Conservation (phyloP, 2,888 invertebrate species). For the Dysmachus trigonus region DNA sequence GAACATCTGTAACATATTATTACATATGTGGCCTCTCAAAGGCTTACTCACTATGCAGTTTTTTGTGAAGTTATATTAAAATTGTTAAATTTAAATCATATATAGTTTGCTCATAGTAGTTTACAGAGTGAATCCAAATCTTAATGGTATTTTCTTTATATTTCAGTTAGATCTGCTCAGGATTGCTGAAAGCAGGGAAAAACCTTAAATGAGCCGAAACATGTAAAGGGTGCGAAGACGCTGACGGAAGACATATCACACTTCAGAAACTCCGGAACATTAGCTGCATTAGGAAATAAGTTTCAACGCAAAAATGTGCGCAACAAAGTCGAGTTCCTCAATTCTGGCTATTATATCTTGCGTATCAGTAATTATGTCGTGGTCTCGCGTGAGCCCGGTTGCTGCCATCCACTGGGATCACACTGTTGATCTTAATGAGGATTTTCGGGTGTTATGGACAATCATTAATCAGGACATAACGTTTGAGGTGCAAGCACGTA, state of each 20-base stretch:
- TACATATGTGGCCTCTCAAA: too few species aligned
- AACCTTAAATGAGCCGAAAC: background rate
- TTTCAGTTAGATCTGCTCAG: background rate
- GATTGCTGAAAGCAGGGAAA: background rate
- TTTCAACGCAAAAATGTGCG: background rate
- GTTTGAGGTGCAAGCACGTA: conserved; percentile 84
- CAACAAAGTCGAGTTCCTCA: background rate
- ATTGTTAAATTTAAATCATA: background rate
- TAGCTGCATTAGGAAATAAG: background rate
- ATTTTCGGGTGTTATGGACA: conserved; percentile 76
- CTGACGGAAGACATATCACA: background rate
- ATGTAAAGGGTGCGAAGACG: background rate
- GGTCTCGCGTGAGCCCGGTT: conserved; percentile 11
- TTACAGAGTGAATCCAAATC: too few species aligned
- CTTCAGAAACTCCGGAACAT: background rate
- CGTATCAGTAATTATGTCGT: conserved; percentile 33
- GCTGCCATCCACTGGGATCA: conserved; percentile 67
- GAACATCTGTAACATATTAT: too few species aligned
- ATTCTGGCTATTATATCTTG: conserved; percentile 26
- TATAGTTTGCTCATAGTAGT: too few species aligned
- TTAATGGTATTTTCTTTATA: background rate
- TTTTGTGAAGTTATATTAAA: too few species aligned
- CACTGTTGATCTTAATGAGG: conserved; percentile 68
- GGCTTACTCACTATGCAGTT: too few species aligned
- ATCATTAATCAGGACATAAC: conserved; percentile 79